These are phyloP conservation scores for Tipula lateralis DNA, from an alignment of 2,888 invertebrate species.

Conservation along the genomic window DNA sequence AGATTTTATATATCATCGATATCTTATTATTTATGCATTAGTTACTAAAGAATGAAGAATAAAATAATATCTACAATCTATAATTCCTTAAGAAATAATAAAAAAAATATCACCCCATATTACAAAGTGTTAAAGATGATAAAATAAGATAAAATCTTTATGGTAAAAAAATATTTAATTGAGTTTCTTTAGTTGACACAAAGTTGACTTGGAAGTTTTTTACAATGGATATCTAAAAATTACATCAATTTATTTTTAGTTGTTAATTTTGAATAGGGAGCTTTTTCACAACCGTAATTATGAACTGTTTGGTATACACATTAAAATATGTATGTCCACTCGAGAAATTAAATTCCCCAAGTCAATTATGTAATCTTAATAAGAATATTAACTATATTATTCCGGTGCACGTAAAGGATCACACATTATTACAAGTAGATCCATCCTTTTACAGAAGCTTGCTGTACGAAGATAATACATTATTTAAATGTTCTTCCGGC, in stretches of 20 bases:
- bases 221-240: not conserved
- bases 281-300: not conserved
- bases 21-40: too few species aligned
- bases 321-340: not conserved
- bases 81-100: too few species aligned
- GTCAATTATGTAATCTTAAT: not conserved
- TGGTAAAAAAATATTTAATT: not conserved
- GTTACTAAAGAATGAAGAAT: too few species aligned
- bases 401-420: not conserved
- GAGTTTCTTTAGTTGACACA: not conserved
- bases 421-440: not conserved
- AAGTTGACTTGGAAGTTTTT: not conserved
- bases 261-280: too few species aligned
- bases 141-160: not conserved
- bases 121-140: too few species aligned
- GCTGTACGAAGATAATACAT: not conserved
- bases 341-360: not conserved
- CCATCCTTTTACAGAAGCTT: not conserved
- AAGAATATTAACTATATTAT: not conserved
- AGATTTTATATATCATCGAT: too few species aligned
- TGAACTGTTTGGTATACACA: not conserved
- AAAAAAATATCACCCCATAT: too few species aligned
- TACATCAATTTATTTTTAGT: too few species aligned
- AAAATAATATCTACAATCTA: too few species aligned
- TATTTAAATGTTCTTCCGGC: not conserved